These are phyloP conservation scores for Orthosia cruda DNA, from an alignment of 2,888 invertebrate species.

Conservation along the genomic window DNA sequence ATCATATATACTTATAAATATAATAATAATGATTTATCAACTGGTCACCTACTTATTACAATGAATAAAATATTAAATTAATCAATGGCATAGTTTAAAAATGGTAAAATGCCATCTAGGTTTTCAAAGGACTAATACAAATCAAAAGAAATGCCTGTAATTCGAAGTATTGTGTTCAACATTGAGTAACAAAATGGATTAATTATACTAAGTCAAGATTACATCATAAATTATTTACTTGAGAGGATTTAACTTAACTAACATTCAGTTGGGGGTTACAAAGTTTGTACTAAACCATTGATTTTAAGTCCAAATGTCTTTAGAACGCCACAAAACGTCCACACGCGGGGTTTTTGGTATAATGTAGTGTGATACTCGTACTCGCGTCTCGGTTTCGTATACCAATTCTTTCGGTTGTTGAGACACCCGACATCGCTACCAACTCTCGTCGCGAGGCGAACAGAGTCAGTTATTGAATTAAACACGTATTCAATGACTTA, in stretches of 20 bases:
- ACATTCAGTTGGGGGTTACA: conserved; percentile 49
- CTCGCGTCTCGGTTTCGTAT: conserved; percentile 9
- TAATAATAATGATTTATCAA: conserved; percentile 56
- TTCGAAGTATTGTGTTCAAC: conserved; percentile 49
- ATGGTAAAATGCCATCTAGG: conserved; percentile 61
- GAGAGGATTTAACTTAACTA: conserved; percentile 54
- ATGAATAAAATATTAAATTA: conserved; percentile 52
- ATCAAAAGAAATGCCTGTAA: conserved; percentile 65
- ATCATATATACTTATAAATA: conserved; percentile 26
- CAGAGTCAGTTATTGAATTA: conserved; percentile 51
- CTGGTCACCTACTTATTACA: conserved; percentile 50
- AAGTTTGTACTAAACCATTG: conserved; percentile 72
- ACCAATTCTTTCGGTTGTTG: conserved; percentile 31
- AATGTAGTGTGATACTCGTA: conserved; percentile 16
- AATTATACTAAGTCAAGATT: conserved; percentile 62
- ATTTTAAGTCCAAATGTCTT: conserved; percentile 56
- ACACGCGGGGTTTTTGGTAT: conserved; percentile 39
- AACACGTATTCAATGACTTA: conserved; percentile 66
- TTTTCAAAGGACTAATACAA: conserved; percentile 47
- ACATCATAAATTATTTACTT: conserved; percentile 62
- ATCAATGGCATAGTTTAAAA: conserved; percentile 62
- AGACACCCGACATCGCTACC: conserved; percentile 17
- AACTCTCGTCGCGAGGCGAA: conserved; percentile 40
- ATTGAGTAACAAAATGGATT: conserved; percentile 59
- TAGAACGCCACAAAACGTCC: conserved; percentile 20